Base-by-base conservation (phyloP, 1,140 invertebrate genomes). In the Hesperophylax magnus region DNA sequence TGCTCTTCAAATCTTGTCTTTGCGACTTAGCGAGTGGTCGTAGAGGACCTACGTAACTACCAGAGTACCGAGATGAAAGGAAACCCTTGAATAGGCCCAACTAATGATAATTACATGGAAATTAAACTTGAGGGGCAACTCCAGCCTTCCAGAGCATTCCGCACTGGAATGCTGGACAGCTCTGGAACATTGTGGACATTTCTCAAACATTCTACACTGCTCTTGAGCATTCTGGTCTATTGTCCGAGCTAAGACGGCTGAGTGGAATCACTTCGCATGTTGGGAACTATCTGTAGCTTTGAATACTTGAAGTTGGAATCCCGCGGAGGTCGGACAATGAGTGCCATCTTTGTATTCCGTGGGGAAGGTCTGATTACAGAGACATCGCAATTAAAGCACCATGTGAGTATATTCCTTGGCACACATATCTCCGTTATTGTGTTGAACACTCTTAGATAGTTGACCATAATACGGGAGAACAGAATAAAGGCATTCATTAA, bases 91-190 rank as follows among this genome's bases (percentile, higher is more conserved):
- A 67, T 67, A 31, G 67, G 67, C 34, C 39, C 1, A 52, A 71
- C 67, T 71, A 52, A 71, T 52, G 67, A 71, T 52, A 52, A 71
- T 71, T 71, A 71, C 67, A 71, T 20, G 34, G 39, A 71, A 71
- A 71, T 71, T 71, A 53, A 71, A 71, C 67, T 71, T 71, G 11
- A 53, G 67, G 39, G 39, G 34, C 0, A 58, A 58, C 20, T 58
- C 56, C 39, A 8, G 39, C 1, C 39, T 47, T 47, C 39, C 39
- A 14, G 39, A 47, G 39, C 39, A 47, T 47, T 47, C 39, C 39
- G 39, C 39, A 47, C 11, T 20, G n/a, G 53, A 14, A 54, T 54
- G 3, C 53, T 54, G n/a, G 53, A 54, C 2, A 3, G 53, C n/a
- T 54, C 53, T 54, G n/a, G 53, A 14, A 61, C 2, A 22, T 61